Evolutionary conservation across 2,113 vertebrate species (phyloP).

Genomic region (Mesitornis unicolor): DNA sequence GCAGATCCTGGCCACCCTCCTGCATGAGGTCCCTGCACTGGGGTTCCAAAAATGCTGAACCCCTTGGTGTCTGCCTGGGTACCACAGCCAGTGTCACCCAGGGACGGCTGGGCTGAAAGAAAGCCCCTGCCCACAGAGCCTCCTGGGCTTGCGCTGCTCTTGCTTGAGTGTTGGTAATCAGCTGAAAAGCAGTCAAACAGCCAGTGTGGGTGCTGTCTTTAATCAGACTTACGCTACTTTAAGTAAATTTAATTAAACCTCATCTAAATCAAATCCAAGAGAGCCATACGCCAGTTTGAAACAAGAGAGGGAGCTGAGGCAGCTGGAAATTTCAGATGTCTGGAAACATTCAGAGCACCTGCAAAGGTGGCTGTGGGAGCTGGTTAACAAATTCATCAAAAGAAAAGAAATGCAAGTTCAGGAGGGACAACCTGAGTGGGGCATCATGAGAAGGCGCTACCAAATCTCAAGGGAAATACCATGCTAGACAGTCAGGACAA

Average conservation of each 20-base stretch:
- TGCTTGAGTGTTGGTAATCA: accelerated
- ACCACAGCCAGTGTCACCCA: accelerated
- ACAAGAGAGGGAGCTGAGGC: background rate
- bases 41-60: background rate
- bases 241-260: background rate
- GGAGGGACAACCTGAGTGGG: too few species aligned
- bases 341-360: background rate
- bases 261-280: background rate
- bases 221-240: background rate
- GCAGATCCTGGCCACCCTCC: too few species aligned
- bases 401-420: background rate
- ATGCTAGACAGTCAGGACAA: background rate
- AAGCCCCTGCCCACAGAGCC: background rate
- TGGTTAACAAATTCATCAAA: background rate
- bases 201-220: background rate
- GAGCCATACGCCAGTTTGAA: background rate
- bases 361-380: background rate
- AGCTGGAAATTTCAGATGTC: background rate
- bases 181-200: background rate
- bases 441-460: background rate
- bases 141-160: background rate
- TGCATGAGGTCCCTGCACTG: too few species aligned
- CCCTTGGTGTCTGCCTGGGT: background rate
- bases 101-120: background rate
- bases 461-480: background rate